Conservation (phyloP, 2,888 invertebrate genomes). For the Acleris literana region DNA sequence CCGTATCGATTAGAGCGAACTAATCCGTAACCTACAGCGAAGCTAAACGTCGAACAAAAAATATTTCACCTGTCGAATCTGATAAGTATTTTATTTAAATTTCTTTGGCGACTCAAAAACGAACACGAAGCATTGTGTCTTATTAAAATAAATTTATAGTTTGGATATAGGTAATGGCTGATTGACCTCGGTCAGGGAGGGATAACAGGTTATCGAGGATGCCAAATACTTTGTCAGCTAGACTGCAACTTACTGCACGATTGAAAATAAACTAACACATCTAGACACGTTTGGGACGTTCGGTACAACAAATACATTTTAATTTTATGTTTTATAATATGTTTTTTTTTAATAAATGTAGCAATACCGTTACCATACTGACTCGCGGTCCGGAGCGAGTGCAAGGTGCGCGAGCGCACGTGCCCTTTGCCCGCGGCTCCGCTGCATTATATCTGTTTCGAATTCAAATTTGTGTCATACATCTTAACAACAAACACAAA, state of each 20-base stretch:
- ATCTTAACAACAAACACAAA: slow-evolving; percentile 65
- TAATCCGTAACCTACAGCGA: slow-evolving; percentile 82
- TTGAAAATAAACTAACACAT: too few species aligned
- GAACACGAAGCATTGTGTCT: slow-evolving; percentile 80
- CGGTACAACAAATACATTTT: too few species aligned
- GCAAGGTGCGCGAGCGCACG: slow-evolving; percentile 82
- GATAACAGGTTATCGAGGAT: slow-evolving; percentile 68
- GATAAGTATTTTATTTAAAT: slow-evolving; percentile 84
- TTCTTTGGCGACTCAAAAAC: slow-evolving; percentile 78
- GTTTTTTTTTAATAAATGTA: background rate
- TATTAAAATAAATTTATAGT: slow-evolving; percentile 84
- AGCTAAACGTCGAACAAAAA: slow-evolving; percentile 69
- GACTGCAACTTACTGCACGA: background rate
- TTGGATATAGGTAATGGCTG: slow-evolving; percentile 71
- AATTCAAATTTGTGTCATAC: slow-evolving; percentile 82
- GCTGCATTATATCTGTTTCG: slow-evolving; percentile 72
- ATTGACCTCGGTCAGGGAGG: slow-evolving; percentile 80
- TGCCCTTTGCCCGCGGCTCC: slow-evolving; percentile 74
- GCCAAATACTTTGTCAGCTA: slow-evolving; percentile 56
- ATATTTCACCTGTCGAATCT: slow-evolving; percentile 81
- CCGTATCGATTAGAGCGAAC: slow-evolving; percentile 76
- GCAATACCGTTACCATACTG: slow-evolving; percentile 4
- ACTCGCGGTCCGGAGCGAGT: slow-evolving; percentile 38
- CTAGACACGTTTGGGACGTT: too few species aligned
- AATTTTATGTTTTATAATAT: too few species aligned